Evolutionary conservation across 2,113 vertebrate species (phyloP), one percentile per base, ranked within the genome.

Genomic region (Plecturocebus donacophilus): DNA sequence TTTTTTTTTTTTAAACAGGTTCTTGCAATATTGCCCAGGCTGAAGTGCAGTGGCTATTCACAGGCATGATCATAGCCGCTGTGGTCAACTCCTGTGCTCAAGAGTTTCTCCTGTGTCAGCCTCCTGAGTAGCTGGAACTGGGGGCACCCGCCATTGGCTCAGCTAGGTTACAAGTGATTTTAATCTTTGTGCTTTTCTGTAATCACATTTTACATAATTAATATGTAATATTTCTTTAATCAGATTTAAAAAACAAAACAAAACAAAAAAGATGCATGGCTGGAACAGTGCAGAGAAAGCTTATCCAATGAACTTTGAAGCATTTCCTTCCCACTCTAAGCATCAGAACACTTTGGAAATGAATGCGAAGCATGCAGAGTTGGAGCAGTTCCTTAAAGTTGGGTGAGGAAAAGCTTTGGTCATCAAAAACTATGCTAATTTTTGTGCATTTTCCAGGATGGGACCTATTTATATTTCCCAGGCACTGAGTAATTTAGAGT

Each of bases 131-230:
- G 61, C 27, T 32, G 61, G 61, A 64, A 64, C 61, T 64, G 32
- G 2, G 27, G 27, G 61, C 61, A 64, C 27, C 61, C 2, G 12
- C 61, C 61, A 64, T 32, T 32, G 61, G 61, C 61, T 64, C 27
- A 64, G 61, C 61, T 32, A 32, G 61, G 61, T 32, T 64, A 64
- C 64, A 56, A 84, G 32, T 25, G 25, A 80, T 86, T 94, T 95
- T 82, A 90, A 95, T 81, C 52, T 73, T 47, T 52, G 77, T 88
- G 16, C 27, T 91, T 79, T 95, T 85, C 30, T 92, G 9, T 87
- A 88, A 73, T 83, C 6, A 66, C 17, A 68, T 76, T 81, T 88
- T 68, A 84, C 92, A 40, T 14, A 70, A 90, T 93, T 64, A 93
- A 86, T 54, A 75, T 61, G 4, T 25, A 70, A 71, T 82, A 21